These are phyloP conservation scores for Vulpes vulpes DNA, from an alignment of 2,113 vertebrate species.

Conservation along the genomic window DNA sequence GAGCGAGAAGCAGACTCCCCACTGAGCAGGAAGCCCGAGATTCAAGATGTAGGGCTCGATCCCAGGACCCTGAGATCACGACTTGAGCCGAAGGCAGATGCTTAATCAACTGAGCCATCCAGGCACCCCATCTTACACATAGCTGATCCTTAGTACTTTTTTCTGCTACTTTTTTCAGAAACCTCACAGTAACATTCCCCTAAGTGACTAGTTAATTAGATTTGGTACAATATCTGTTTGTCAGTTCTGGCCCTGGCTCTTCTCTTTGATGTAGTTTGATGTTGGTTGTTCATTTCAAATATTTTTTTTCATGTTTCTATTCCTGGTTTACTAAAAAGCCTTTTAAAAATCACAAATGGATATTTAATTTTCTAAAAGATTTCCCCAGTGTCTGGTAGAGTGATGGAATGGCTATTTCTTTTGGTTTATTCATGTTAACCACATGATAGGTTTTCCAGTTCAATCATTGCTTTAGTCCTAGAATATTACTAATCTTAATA, in stretches of 20 bases:
- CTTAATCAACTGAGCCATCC: too few relatives aligned
- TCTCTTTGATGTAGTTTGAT: neutral
- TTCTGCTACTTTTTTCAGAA: conserved; percentile 8
- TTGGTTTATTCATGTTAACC: neutral
- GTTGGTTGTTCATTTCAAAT: neutral
- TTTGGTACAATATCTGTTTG: neutral
- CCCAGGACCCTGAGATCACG: too few relatives aligned
- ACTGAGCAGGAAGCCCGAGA: too few relatives aligned
- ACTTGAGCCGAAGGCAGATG: too few relatives aligned
- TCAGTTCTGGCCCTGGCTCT: neutral
- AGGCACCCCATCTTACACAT: too few relatives aligned
- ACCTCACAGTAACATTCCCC: neutral
- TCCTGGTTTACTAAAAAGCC: neutral
- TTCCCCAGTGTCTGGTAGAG: neutral
- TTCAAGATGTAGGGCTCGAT: too few relatives aligned
- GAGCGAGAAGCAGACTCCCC: too few relatives aligned
- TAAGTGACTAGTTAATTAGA: neutral
- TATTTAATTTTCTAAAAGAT: neutral
- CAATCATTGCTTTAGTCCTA: neutral
- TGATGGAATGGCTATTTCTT: neutral
- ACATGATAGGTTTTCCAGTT: neutral
- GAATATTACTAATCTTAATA: neutral
- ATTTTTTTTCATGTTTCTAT: neutral
- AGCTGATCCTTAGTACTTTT: neutral
- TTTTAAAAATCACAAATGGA: conserved; percentile 6